Percentiles rank a stretch among this genome's conserved stretches.
These are phyloP conservation scores for Bombus huntii DNA, from an alignment of 1,140 invertebrate genomes.

Conservation along the genomic window DNA sequence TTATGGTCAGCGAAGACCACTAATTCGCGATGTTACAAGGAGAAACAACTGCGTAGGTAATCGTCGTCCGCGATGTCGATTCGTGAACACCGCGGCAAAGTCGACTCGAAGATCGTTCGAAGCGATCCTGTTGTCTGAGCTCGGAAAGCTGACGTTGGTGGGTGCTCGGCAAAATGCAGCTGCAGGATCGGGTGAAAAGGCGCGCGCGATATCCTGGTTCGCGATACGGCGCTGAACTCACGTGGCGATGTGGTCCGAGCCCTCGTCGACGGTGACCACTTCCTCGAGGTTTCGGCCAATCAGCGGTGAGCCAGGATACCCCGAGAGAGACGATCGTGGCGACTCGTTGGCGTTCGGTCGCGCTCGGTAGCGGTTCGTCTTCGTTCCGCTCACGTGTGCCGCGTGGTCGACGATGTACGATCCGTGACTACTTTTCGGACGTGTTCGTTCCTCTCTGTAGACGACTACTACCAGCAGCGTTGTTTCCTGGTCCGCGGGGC, in stretches of 20 bases:
- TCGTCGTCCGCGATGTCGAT: too few species aligned
- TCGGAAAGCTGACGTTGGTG: not conserved
- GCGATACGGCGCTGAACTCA: constrained; percentile 66
- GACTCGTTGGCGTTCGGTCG: constrained; percentile 62
- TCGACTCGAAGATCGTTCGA: not conserved
- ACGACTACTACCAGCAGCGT: constrained; percentile 8
- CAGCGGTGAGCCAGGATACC: constrained; percentile 56
- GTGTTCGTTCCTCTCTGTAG: constrained; percentile 24
- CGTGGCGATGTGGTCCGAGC: constrained; percentile 72
- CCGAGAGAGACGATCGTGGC: constrained; percentile 53
- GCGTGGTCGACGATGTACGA: constrained; percentile 52
- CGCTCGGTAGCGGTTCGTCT: constrained; percentile 57
- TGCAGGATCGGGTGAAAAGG: constrained; percentile 30
- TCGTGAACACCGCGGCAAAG: too few species aligned
- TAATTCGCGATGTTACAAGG: not conserved
- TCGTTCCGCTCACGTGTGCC: constrained; percentile 58
- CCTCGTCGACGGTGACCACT: constrained; percentile 66
- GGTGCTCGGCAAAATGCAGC: not conserved
- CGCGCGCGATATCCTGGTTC: constrained; percentile 50
- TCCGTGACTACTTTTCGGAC: constrained; percentile 59
- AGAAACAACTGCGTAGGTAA: not conserved
- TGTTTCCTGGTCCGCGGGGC: not conserved
- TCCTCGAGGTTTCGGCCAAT: constrained; percentile 67
- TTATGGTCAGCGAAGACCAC: not conserved
- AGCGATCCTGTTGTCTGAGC: not conserved